Percentiles rank a stretch among this genome's conserved stretches.
phyloP scores from a whole-genome alignment of 2,888 invertebrate species.

The Melipona beecheii region DNA sequence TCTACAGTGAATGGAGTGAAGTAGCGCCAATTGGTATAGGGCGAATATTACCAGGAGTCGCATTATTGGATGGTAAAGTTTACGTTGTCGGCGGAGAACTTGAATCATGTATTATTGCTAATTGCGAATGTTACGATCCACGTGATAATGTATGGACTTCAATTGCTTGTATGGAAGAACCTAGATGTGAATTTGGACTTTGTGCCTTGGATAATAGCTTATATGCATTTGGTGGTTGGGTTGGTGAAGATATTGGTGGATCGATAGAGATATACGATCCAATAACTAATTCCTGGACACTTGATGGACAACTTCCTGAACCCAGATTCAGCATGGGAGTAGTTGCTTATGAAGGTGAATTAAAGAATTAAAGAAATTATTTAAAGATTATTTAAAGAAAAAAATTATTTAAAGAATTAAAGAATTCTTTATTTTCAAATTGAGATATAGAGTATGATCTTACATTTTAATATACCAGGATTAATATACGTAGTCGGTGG shows the following conservation, averaged over 20 bases:
- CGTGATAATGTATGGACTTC: constrained; percentile 86
- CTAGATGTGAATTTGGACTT: constrained; percentile 95
- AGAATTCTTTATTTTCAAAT: background rate
- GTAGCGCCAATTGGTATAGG: constrained; percentile 93
- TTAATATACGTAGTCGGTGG: constrained; percentile 96
- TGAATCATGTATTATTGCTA: constrained; percentile 94
- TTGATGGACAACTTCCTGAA: constrained; percentile 92
- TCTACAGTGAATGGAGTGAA: constrained; percentile 90
- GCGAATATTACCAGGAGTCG: constrained; percentile 94
- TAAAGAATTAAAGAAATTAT: background rate
- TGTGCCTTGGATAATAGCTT: constrained; percentile 93
- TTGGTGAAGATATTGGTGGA: constrained; percentile 95
- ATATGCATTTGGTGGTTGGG: constrained; percentile 97
- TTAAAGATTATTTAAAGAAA: too few species aligned
- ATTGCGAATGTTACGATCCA: constrained; percentile 94
- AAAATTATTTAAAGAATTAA: background rate
- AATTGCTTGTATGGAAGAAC: constrained; percentile 88
- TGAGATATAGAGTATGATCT: background rate
- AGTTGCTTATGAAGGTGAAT: constrained; percentile 90
- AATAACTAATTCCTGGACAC: constrained; percentile 90
- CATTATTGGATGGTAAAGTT: constrained; percentile 92
- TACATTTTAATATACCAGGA: constrained; percentile 84
- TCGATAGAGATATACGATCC: constrained; percentile 95
- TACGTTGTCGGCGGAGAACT: constrained; percentile 97
- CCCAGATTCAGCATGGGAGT: constrained; percentile 97